Base-by-base conservation (phyloP, 2,113 vertebrate species). In the Potamarius usumacintae region DNA sequence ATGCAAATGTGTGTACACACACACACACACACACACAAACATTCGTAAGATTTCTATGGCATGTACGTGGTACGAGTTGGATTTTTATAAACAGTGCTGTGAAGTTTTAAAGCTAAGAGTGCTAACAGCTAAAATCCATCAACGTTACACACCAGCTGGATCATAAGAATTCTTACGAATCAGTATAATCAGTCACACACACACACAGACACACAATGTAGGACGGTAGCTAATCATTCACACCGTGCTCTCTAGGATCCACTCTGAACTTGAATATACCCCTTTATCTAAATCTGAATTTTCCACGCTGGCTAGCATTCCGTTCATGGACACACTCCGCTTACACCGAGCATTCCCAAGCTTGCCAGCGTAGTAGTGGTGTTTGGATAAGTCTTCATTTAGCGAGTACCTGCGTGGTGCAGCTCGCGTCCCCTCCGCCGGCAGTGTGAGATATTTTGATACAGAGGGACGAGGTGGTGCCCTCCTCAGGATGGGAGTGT, bases 211-310 rank as follows among this genome's bases (percentile, higher is more conserved):
- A 87, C 86, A 52, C 58, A 9, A 48, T 30, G 15, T 52, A 79
- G 22, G 25, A 81, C 78, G 17, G n/a, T 79, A 67, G 52, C 82
- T 14, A 11, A 81, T 90, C 84, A 87, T 90, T 99, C 94, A 98
- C 92, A 99, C 96, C 78, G 97, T 96, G 94, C 97, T 99, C 95
- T 98, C 97, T 92, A 98, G 94, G 95, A 98, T 96, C 96, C 96
- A 98, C 94, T 99, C 97, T 84, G 97, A 96, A 88, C 97, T 95
- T 87, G 94, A 96, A 92, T 93, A 93, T 65, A 94, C 91, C 65
- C 94, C 94, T 94, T 96, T 96, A 90, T 95, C 93, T 88, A 85
- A 92, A 0, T 92, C 94, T 12, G 92, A 90, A 90, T 88, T 87
- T 60, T 94, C 95, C 86, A 95, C 93, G 22, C 90, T 95, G 87